A percentile compares a stretch with the other conserved stretches of the same genome.
phyloP scores from a whole-genome alignment of 2,888 invertebrate genomes.

The Limenitis camilla region DNA sequence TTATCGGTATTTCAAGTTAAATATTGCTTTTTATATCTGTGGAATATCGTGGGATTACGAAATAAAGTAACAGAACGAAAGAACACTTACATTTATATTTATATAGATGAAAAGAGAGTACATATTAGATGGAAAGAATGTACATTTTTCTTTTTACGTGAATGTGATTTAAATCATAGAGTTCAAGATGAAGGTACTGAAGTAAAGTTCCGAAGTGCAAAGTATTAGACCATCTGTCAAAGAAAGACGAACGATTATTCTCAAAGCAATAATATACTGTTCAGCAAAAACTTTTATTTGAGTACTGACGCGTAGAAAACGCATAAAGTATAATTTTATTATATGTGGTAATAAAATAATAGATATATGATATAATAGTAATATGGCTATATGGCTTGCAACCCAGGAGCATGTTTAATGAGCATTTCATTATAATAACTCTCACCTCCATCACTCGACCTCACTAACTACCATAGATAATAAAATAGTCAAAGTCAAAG shows the following conservation, averaged over 20 bases:
- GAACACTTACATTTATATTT: no score
- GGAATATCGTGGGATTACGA: background rate
- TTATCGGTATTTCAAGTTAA: background rate
- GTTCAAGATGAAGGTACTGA: background rate
- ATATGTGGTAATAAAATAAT: background rate
- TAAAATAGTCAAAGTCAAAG: no score
- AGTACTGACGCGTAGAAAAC: slow-evolving; percentile 1
- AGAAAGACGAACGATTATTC: slow-evolving; percentile 16
- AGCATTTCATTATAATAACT: no score
- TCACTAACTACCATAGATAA: no score
- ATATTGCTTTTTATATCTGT: background rate
- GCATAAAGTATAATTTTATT: background rate
- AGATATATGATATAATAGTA: no score
- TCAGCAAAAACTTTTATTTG: slow-evolving; percentile 7
- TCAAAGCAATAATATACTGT: slow-evolving; percentile 7
- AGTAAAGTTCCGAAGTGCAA: background rate
- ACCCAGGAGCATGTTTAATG: no score
- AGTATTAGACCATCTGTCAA: slow-evolving; percentile 16
- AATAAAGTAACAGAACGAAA: no score
- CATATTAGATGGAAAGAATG: background rate
- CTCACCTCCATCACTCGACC: no score
- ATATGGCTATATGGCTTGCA: no score
- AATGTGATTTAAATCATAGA: background rate
- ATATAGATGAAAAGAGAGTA: no score
- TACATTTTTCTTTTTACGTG: background rate